Base-by-base conservation (phyloP, 2,797 vertebrate genomes). In the Propithecus perrieri region DNA sequence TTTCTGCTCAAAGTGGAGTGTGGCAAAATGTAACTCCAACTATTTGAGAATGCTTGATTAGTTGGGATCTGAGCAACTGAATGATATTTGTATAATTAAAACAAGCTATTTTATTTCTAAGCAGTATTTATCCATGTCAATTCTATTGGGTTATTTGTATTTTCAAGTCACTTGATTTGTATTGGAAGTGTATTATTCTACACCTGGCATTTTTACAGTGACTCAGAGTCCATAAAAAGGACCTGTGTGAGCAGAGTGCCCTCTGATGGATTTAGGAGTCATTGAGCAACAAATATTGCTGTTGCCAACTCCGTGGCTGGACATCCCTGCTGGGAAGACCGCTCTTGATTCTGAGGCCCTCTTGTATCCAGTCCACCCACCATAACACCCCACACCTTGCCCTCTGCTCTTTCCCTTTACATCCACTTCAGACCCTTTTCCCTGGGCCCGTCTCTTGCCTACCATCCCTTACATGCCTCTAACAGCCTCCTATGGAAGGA, bases 151-250 rank as follows among this genome's bases (percentile, higher is more conserved):
- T 67, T 88, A 75, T 83, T 65, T 63, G 43, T 72, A 81, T 65
- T 90, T 85, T 67, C 28, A 78, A 91, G 84, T 72, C 13, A 74
- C n/a, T 92, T 41, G 57, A 55, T 89, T 95, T 90, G 61, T 63
- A n/a, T 87, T 71, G 80, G 24, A 88, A 90, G 13, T 79, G 6
- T 91, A 50, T 74, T 81, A 46, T 55, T 93, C 50, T 92, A 71
- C 22, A 41, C 14, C 2, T 1, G 4, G 30, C 12, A 53, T 75
- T 41, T 93, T 53, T 5, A 48, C 72, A 88, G 41, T 28, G 57
- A 38, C 50, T 69, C 43, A n/a, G 38, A 43, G 81, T 91, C 38
- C 28, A 85, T 35, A 53, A 55, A 80, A 75, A 83, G 17, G 61
- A 85, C 53, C n/a, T 0, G 10, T 57, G n/a, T 91, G 59, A 78